Evolutionary conservation across 2,113 vertebrate species (phyloP), one percentile per base, ranked within the genome.

Genomic region (Suncus etruscus): DNA sequence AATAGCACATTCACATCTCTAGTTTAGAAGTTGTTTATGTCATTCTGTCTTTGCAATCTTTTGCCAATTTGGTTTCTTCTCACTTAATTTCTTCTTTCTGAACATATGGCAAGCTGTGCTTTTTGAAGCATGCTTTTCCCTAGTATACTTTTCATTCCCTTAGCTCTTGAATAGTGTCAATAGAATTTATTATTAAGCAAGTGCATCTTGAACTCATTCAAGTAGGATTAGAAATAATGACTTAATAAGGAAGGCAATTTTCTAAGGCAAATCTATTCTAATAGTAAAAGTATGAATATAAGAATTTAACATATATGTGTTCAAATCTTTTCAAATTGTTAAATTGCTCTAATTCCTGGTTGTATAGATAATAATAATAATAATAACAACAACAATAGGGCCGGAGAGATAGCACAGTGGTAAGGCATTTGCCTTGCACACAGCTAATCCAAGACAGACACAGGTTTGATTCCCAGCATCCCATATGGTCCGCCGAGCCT

Each of bases 81-180:
- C 31, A 68, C 39, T 80, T 78, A 58, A 80, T 81, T 79, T 86
- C 31, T 92, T 82, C 81, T 86, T 77, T 82, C 61, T 8, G 85
- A 47, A 82, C 85, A 87, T 32, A 54, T 39, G 50, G 84, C 80
- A 70, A 78, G 82, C 66, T 78, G 70, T 89, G 82, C 82, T 89
- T 31, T 84, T n/a, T 54, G 54, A 88, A 86, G 79, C 31, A 50
- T 68, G 32, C 15, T 80, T 94, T 92, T 50, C 86, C 45, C 88
- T 51, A 24, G 86, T 54, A 87, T 4, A 39, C 20, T 66, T 89
- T 76, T 27, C 89, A 68, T 91, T 90, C 75, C 80, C 83, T 58
- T 58, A 65, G 83, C 86, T 86, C 89, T 90, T 82, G 70, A 85
- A 39, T 15, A 91, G 83, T 31, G 80, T 89, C 90, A 82, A 45